Evolutionary conservation across 1,140 invertebrate genomes (phyloP).

Genomic region (Pantala flavescens): DNA sequence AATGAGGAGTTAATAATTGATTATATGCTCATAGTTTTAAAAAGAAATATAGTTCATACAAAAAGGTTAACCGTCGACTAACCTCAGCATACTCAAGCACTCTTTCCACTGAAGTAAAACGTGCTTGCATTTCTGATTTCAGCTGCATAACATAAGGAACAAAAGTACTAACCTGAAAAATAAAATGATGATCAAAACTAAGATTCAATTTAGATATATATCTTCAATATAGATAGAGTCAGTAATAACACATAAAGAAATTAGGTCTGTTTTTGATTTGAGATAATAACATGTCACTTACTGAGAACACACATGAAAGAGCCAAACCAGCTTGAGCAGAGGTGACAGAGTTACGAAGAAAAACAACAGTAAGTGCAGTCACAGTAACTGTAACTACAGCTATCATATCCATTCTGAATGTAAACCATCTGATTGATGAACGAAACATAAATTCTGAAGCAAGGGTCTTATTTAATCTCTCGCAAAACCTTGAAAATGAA

Average conservation of each 20-base stretch:
- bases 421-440: slow-evolving; percentile 35
- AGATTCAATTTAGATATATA: background rate
- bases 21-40: too few species aligned
- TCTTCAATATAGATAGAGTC: too few species aligned
- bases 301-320: slow-evolving; percentile 38
- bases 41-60: too few species aligned
- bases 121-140: slow-evolving; percentile 44
- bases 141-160: slow-evolving; percentile 44
- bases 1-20: too few species aligned
- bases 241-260: too few species aligned
- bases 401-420: slow-evolving; percentile 36
- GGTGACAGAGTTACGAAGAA: slow-evolving; percentile 33
- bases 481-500: slow-evolving; percentile 25
- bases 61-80: too few species aligned
- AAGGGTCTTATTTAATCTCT: slow-evolving; percentile 26
- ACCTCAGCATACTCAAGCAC: slow-evolving; percentile 41
- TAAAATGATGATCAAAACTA: background rate
- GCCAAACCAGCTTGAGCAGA: slow-evolving; percentile 43
- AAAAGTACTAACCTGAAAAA: slow-evolving; percentile 41
- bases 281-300: slow-evolving; percentile 22
- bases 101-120: slow-evolving; percentile 46
- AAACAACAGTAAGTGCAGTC: slow-evolving; percentile 38
- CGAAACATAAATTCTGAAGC: slow-evolving; percentile 28
- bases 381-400: slow-evolving; percentile 30
- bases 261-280: too few species aligned